phyloP scores from a whole-genome alignment of 2,888 invertebrate species.

The Bembecia ichneumoniformis region DNA sequence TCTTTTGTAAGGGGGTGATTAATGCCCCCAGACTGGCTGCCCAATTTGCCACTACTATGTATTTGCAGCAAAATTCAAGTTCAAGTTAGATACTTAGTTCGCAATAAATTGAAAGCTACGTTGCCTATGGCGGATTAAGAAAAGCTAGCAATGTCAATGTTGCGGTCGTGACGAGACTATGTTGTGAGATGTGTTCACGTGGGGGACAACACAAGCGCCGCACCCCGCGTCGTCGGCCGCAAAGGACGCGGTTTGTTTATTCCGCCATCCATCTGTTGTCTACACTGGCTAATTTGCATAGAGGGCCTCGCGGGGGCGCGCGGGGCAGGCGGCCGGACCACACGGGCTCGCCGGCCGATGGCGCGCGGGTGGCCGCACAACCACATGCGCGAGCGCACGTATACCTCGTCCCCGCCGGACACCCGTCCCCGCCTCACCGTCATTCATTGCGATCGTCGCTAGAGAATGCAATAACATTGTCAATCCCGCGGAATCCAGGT shows the following conservation, averaged over 20 bases:
- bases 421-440: constrained; percentile 28
- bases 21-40: too few species aligned
- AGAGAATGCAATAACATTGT: constrained; percentile 14
- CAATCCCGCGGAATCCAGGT: background rate
- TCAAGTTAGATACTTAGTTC: too few species aligned
- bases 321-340: constrained; percentile 53
- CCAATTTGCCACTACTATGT: too few species aligned
- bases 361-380: constrained; percentile 69
- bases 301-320: constrained; percentile 41
- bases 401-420: constrained; percentile 34
- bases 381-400: constrained; percentile 60
- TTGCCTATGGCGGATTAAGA: background rate
- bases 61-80: too few species aligned
- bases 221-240: background rate
- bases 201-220: background rate
- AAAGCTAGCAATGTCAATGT: background rate
- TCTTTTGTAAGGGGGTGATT: too few species aligned
- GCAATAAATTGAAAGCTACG: too few species aligned
- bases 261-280: constrained; percentile 72
- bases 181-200: background rate
- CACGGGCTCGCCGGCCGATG: constrained; percentile 59
- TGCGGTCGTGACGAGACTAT: background rate
- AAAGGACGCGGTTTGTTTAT: constrained; percentile 68
- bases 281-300: constrained; percentile 72
- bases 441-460: constrained; percentile 69